A percentile compares a stretch with the other conserved stretches of the same genome.
Evolutionary conservation across 2,797 vertebrate species (phyloP).

Genomic region (Aplochiton taeniatus): DNA sequence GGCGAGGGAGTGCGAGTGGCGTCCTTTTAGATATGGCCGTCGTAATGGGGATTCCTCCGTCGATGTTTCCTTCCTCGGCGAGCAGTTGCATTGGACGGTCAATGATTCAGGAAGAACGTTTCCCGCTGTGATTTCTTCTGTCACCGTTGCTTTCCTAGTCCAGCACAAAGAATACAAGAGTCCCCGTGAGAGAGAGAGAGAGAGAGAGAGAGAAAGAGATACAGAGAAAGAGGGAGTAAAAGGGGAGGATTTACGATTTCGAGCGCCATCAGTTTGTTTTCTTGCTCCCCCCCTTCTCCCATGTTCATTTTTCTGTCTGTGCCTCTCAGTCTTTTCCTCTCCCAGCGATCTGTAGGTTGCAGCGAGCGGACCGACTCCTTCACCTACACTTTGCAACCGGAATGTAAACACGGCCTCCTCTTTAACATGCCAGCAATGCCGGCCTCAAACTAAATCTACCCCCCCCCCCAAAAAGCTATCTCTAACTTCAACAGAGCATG

Average conservation of each 20-base stretch:
- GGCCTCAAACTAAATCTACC: conserved; percentile 66
- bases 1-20: background rate
- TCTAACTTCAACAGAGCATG: conserved; percentile 52
- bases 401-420: conserved; percentile 69
- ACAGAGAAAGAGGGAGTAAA: conserved; percentile 23
- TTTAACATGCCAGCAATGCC: conserved; percentile 60
- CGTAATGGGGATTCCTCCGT: conserved; percentile 73
- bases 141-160: background rate
- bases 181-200: background rate
- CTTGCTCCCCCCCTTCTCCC: conserved; percentile 7
- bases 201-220: conserved; percentile 34
- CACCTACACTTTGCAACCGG: conserved; percentile 53
- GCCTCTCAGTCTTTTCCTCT: conserved; percentile 72
- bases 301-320: conserved; percentile 26
- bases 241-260: conserved; percentile 19
- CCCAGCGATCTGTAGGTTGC: conserved; percentile 98
- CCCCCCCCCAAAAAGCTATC: conserved; percentile 49
- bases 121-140: conserved; percentile 29
- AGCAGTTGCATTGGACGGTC: conserved; percentile 75
- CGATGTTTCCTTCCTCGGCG: conserved; percentile 16
- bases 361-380: conserved; percentile 65
- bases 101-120: conserved; percentile 42
- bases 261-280: conserved; percentile 41
- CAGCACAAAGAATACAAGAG: background rate
- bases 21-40: too few species aligned